These are phyloP conservation scores for Hippoglossus stenolepis DNA, from an alignment of 2,113 vertebrate species.

Conservation along the genomic window DNA sequence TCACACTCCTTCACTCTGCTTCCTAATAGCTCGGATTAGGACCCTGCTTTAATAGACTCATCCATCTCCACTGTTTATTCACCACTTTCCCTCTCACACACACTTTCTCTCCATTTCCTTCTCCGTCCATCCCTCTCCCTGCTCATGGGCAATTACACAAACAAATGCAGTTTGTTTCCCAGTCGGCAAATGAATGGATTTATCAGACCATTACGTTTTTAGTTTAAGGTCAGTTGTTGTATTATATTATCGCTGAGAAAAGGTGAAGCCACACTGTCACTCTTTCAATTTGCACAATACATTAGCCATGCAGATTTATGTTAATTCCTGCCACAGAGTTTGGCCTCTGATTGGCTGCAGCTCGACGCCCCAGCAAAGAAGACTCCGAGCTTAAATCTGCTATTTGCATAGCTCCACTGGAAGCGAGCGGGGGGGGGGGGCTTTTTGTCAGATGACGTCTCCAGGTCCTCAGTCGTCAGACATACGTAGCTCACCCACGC, in stretches of 20 bases:
- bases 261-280: conserved; percentile 61
- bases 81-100: conserved; percentile 33
- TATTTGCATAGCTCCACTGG: conserved; percentile 61
- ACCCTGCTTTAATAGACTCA: conserved; percentile 72
- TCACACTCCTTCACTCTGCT: conserved; percentile 61
- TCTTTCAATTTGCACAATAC: conserved; percentile 58
- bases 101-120: conserved; percentile 19
- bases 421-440: conserved; percentile 9
- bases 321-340: conserved; percentile 59
- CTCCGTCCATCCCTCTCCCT: conserved; percentile 46
- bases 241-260: conserved; percentile 50
- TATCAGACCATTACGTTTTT: conserved; percentile 55
- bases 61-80: conserved; percentile 78
- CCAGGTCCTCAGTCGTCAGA: conserved; percentile 39
- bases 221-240: conserved; percentile 64
- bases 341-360: conserved; percentile 62
- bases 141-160: conserved; percentile 81
- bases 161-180: conserved; percentile 77
- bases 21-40: conserved; percentile 77
- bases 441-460: conserved; percentile 44
- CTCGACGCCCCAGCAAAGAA: conserved; percentile 21
- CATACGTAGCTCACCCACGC: conserved; percentile 42
- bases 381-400: conserved; percentile 39
- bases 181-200: conserved; percentile 60
- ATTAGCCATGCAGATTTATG: conserved; percentile 78